Evolutionary conservation across 1,140 invertebrate genomes (phyloP), one percentile per base, ranked within the genome.

Genomic region (Temnothorax nylanderi): DNA sequence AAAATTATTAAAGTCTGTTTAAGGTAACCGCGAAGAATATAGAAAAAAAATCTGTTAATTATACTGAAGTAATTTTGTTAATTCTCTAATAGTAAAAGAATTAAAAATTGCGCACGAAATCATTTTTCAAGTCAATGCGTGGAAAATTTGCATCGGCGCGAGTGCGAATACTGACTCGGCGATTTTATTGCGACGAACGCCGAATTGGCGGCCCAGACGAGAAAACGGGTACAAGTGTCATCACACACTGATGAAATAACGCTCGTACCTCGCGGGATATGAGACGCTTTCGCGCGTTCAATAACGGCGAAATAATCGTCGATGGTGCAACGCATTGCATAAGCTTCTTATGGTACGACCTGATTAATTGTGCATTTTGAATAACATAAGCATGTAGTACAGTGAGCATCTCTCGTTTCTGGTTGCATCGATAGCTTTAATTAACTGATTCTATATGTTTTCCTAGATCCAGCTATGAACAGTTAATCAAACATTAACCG

Each of bases 181-280:
- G 67, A 56, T 32, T 82, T 74, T 74, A 44, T 82, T 41, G 21
- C 41, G 18, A 26, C 13, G n/a, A 37, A 37, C 11, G 26, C 7
- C 72, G 37, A 76, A 76, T 75, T 8, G 13, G 3, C n/a, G n/a
- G 54, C n/a, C 18, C 41, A n/a, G 75, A 78, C 41, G 77, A 54
- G 62, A 80, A 47, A 65, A 21, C 32, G 11, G 18, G n/a, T 21
- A 32, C 26, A 49, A 21, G 47, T 26, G 75, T 64, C 34, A 80
- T 80, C 62, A 26, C 21, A n/a, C 44, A 67, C 18, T 84, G 80
- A 84, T 10, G 69, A 84, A 84, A 84, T 72, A 72, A 72, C 26
- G 18, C 26, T 37, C 74, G 49, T 34, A 37, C 18, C 32, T 56
- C 72, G 18, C 58, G 60, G 37, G 26, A 74, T 74, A 47, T 60